These are phyloP conservation scores for Drosophila punjabiensis DNA, from an alignment of 1,140 invertebrate genomes.

Conservation along the genomic window DNA sequence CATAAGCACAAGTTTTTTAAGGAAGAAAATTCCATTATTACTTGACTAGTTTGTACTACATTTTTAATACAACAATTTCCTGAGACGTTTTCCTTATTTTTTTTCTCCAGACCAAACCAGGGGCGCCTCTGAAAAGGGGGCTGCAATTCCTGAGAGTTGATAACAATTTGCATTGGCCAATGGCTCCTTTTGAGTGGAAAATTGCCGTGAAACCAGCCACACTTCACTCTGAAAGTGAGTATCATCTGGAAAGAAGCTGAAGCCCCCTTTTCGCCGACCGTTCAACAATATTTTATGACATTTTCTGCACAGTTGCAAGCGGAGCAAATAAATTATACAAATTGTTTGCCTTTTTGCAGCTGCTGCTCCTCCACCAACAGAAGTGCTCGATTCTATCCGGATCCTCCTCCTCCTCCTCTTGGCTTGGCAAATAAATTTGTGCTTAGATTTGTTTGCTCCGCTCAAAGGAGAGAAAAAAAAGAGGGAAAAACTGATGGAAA, in stretches of 20 bases:
- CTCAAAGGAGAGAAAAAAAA: conserved; percentile 18
- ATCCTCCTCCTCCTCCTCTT: conserved; percentile 21
- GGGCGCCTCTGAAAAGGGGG: neutral
- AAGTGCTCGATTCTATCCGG: conserved; percentile 26
- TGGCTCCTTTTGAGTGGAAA: conserved; percentile 1
- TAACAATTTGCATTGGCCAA: conserved; percentile 23
- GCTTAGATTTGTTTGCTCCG: conserved; percentile 42
- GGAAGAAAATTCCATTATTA: conserved; percentile 28
- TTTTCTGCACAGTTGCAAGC: conserved; percentile 44
- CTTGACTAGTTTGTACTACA: conserved; percentile 36
- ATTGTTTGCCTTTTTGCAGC: conserved; percentile 46
- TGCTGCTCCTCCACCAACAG: conserved; percentile 41
- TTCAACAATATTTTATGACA: conserved; percentile 28
- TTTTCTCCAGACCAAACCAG: neutral
- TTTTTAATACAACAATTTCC: conserved; percentile 63
- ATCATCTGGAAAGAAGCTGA: conserved; percentile 12
- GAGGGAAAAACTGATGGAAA: neutral
- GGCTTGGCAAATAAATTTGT: conserved; percentile 50
- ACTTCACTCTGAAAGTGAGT: conserved; percentile 1
- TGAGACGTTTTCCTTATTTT: neutral
- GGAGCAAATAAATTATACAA: conserved; percentile 62
- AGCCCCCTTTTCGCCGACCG: conserved; percentile 2
- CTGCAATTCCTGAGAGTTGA: conserved; percentile 1
- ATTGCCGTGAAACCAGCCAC: neutral
- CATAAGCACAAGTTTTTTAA: neutral